These are phyloP conservation scores for Platichthys stellatus DNA, from an alignment of 2,113 vertebrate genomes.

Conservation along the genomic window DNA sequence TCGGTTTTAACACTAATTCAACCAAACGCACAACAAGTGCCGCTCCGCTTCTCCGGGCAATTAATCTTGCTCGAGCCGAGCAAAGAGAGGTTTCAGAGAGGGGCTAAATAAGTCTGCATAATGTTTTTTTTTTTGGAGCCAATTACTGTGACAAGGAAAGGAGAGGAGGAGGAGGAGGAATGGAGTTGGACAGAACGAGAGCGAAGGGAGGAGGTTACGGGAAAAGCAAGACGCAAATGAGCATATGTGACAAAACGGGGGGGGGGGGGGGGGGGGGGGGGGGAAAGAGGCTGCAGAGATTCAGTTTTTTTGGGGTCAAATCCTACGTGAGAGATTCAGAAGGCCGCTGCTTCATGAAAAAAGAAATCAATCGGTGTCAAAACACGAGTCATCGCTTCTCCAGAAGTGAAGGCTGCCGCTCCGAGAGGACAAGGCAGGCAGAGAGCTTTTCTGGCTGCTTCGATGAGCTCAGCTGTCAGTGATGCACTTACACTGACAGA, in stretches of 20 bases:
- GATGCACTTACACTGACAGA: constrained; percentile 53
- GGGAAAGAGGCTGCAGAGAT: too few species aligned
- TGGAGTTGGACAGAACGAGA: constrained; percentile 26
- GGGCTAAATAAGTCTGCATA: constrained; percentile 65
- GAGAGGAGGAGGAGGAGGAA: background rate
- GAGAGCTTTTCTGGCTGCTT: background rate
- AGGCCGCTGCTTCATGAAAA: background rate
- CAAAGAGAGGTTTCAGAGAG: constrained; percentile 53
- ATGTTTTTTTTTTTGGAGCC: constrained; percentile 42
- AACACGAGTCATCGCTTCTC: background rate
- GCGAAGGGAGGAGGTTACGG: constrained; percentile 21
- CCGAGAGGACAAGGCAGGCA: constrained; percentile 12
- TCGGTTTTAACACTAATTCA: constrained; percentile 57
- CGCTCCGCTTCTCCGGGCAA: constrained; percentile 52
- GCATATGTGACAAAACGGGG: background rate
- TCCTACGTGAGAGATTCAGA: background rate
- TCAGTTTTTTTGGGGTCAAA: constrained; percentile 4
- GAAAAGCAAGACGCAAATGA: constrained; percentile 26
- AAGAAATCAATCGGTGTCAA: constrained; percentile 11
- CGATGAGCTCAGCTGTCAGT: constrained; percentile 42
- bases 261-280: too few species aligned
- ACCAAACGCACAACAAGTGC: constrained; percentile 57
- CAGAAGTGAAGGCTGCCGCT: constrained; percentile 13
- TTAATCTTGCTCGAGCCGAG: constrained; percentile 65
- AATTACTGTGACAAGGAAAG: constrained; percentile 69